These are phyloP conservation scores for Lipophrys pholis DNA, from an alignment of 2,113 vertebrate species.

Conservation along the genomic window DNA sequence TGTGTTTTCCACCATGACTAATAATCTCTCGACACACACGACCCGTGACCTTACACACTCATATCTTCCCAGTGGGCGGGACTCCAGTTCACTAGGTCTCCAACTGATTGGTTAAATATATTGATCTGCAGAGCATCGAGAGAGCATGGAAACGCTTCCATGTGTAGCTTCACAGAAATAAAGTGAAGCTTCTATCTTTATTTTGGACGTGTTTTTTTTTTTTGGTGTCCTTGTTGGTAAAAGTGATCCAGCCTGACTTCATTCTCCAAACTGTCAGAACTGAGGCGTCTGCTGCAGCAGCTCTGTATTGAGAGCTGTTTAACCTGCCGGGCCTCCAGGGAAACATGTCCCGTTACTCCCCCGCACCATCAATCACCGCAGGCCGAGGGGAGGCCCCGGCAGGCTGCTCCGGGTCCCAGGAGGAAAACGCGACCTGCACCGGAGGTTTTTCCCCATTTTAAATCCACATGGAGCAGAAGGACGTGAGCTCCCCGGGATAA, in stretches of 20 bases:
- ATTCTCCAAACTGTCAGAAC: conserved; percentile 14
- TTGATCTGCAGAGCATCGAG: too few species aligned
- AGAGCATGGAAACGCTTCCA: too few species aligned
- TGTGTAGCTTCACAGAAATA: too few species aligned
- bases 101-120: too few species aligned
- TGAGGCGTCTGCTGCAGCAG: conserved; percentile 23
- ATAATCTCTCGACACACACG: too few species aligned
- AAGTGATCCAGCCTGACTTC: background rate
- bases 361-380: conserved; percentile 63
- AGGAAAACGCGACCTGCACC: conserved; percentile 23
- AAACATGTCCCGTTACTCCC: conserved; percentile 45
- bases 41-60: too few species aligned
- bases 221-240: background rate
- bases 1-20: too few species aligned
- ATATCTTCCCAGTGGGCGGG: too few species aligned
- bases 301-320: conserved; percentile 64
- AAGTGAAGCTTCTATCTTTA: too few species aligned
- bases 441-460: conserved; percentile 42
- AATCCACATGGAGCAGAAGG: conserved; percentile 47
- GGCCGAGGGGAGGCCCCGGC: conserved; percentile 35
- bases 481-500: conserved; percentile 25
- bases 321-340: conserved; percentile 64
- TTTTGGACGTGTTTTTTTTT: background rate
- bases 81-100: too few species aligned
- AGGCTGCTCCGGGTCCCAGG: conserved; percentile 35